Evolutionary conservation across 2,113 vertebrate genomes (phyloP), one percentile per base, ranked within the genome.

Genomic region (Dryoscopus gambensis): DNA sequence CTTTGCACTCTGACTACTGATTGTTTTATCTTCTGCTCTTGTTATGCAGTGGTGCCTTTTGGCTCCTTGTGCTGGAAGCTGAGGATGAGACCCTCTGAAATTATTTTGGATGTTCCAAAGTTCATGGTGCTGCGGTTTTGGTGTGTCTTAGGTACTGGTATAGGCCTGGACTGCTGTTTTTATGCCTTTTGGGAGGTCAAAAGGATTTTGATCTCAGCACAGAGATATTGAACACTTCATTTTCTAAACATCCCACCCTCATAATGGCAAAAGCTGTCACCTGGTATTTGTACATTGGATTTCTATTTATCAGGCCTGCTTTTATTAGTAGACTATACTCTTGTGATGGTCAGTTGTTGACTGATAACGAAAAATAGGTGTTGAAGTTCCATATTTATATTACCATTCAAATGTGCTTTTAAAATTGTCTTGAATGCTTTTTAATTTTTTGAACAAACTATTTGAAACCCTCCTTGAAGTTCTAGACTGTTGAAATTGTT

Each of bases 21-120:
- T 65, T 49, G 23, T 80, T 89, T 95, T 93, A 50, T 92, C 44
- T 95, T 93, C 76, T 92, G 68, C 52, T 78, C 39, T 90, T 46
- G 21, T 92, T 70, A 84, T n/a, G 27, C 90, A 92, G 94, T 15
- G 44, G 39, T 95, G 86, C 27, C 27, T 74, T 94, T 80, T 55
- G 90, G 75, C 63, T 93, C 59, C 60, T 87, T 52, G 80, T 74
- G 73, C 89, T 75, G 84, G 91, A 95, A 87, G 47, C 86, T 75
- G 86, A 90, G 76, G 86, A 95, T 81, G 76, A 74, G 33, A 92
- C 62, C 60, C 47, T 65, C 47, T 50, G 90, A 73, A 80, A 57
- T 77, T 12, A 17, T 84, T 91, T 76, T 1, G 23, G 88, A 81
- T 67, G 39, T 80, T 94, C 65, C 86, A 74, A 56, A 80, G 52